These are phyloP conservation scores for Julus scanicus DNA, from an alignment of 2,888 invertebrate genomes.

Conservation along the genomic window DNA sequence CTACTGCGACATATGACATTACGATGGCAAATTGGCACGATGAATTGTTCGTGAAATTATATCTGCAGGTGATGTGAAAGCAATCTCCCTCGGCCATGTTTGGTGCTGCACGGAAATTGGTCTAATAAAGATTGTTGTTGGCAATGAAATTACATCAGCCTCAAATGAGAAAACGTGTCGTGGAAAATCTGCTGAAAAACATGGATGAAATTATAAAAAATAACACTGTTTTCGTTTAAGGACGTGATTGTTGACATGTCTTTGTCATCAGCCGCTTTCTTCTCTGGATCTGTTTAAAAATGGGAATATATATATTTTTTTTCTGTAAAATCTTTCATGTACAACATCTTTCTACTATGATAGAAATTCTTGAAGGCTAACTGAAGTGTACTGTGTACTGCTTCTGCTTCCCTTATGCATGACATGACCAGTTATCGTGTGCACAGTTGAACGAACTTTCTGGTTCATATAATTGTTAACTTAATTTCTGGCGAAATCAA, in stretches of 20 bases:
- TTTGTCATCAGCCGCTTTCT: background rate
- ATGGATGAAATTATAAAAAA: background rate
- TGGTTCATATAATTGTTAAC: background rate
- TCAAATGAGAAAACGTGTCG: background rate
- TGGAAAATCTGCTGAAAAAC: background rate
- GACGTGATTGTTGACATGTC: background rate
- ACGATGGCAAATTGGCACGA: conserved; percentile 11
- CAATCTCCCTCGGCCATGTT: background rate
- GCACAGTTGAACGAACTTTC: background rate
- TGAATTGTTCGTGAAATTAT: conserved; percentile 11
- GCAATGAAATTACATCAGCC: background rate
- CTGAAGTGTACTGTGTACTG: background rate
- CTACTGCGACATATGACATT: background rate
- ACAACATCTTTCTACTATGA: too few species aligned
- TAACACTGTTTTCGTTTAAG: background rate
- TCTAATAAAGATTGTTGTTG: background rate
- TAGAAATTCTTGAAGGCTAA: background rate
- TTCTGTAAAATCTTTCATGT: too few species aligned
- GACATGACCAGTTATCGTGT: background rate
- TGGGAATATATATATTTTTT: too few species aligned
- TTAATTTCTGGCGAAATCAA: background rate
- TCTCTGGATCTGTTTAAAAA: too few species aligned
- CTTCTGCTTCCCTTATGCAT: background rate
- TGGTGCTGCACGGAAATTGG: background rate
- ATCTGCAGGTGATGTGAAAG: conserved; percentile 19